phyloP scores from a whole-genome alignment of 2,113 vertebrate genomes.

The Parus major region DNA sequence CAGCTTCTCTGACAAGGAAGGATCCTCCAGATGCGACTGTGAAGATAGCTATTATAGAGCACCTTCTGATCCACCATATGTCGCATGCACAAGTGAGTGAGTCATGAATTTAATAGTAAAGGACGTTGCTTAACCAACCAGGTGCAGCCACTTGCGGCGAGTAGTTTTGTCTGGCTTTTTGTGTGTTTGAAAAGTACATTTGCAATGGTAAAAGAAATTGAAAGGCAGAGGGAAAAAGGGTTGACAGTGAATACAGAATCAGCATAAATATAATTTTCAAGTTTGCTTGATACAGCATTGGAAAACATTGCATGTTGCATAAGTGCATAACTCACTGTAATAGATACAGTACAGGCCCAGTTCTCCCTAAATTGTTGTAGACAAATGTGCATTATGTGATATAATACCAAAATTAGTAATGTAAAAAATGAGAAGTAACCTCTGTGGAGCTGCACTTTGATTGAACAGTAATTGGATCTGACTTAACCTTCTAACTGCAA shows the following conservation, averaged over 20 bases:
- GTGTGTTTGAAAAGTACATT: not conserved
- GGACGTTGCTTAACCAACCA: constrained; percentile 51
- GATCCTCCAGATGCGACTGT: constrained; percentile 94
- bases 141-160: constrained; percentile 9
- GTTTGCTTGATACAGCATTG: not conserved
- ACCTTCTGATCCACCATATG: constrained; percentile 88
- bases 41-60: constrained; percentile 96
- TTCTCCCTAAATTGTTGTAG: not conserved
- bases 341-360: not conserved
- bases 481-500: constrained; percentile 77
- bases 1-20: constrained; percentile 94
- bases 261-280: not conserved
- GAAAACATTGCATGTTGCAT: not conserved
- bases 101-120: constrained; percentile 33
- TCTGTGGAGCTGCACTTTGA: not conserved
- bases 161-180: constrained; percentile 15
- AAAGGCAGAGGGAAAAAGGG: not conserved
- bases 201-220: constrained; percentile 2
- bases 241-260: not conserved
- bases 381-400: not conserved
- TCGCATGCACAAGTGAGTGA: constrained; percentile 95
- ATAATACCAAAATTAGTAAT: constrained; percentile 4
- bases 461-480: constrained; percentile 73
- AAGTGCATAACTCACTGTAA: not conserved
- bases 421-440: constrained; percentile 6